These are phyloP conservation scores for Gobiocypris rarus DNA, from an alignment of 2,113 vertebrate species.

Conservation along the genomic window DNA sequence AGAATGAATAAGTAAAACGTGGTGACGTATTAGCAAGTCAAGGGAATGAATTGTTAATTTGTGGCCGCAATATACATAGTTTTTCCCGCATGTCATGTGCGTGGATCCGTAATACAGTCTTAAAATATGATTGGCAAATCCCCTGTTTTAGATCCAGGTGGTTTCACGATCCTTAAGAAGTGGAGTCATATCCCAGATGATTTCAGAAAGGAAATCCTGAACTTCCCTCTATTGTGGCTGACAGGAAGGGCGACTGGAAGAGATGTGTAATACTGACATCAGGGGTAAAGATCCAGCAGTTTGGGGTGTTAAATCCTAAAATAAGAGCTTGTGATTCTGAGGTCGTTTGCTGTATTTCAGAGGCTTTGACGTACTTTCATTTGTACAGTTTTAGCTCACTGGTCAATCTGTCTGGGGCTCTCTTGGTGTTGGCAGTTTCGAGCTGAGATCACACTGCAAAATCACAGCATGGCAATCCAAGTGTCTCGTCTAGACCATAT, in stretches of 20 bases:
- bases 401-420: constrained; percentile 1
- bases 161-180: not conserved
- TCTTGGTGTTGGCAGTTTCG: constrained; percentile 15
- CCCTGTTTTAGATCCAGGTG: not conserved
- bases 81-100: too few relatives aligned
- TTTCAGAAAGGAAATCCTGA: constrained; percentile 31
- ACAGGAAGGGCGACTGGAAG: constrained; percentile 2
- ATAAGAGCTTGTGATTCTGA: not conserved
- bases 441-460: constrained; percentile 21
- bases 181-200: not conserved
- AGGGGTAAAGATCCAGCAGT: not conserved
- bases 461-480: constrained; percentile 1
- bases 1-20: too few relatives aligned
- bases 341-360: not conserved
- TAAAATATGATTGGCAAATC: too few relatives aligned
- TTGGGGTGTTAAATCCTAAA: not conserved
- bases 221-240: constrained; percentile 32
- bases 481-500: constrained; percentile 20
- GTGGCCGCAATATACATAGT: too few relatives aligned
- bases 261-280: not conserved
- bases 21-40: too few relatives aligned
- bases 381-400: constrained; percentile 14
- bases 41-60: too few relatives aligned
- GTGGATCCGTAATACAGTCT: too few relatives aligned
- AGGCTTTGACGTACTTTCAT: not conserved